Evolutionary conservation across 2,888 invertebrate genomes (phyloP), one percentile per base, ranked within the genome.

Genomic region (Argyra leucocephala): DNA sequence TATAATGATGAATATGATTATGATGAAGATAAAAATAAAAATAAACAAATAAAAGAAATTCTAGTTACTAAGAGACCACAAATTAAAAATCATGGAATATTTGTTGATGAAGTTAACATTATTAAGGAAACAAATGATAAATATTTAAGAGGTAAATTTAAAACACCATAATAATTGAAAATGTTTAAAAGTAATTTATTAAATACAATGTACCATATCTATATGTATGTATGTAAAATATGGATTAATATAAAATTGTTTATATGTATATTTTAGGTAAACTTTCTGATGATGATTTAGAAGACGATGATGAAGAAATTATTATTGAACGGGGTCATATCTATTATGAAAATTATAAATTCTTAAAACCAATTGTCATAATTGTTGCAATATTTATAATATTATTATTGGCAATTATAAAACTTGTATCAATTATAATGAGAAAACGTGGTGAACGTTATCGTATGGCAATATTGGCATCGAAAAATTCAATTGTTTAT

Each of bases 401-500:
- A 48, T 76, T 86, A 23, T 78, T 86, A 22, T 72, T 86, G 69
- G 80, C 80, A 62, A 80, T 83, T 66, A 82, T 77, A 62, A 84
- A 84, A 74, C 73, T 84, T 23, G 81, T 84, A n/a, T 78, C 82
- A 72, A 72, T 78, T 68, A 68, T 79, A 66, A 82, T 85, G 83
- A 82, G 82, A 72, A 78, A 78, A 69, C 80, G 80, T 61, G 80
- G 80, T 37, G 80, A 80, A 70, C 81, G 84, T 69, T 80, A 79
- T 68, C 77, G 78, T 64, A 79, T 79, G 76, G 80, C 80, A 12
- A 69, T 80, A 57, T 66, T 80, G 67, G 78, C 78, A 65, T 75
- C 78, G 5, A 80, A 79, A 71, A 80, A 81, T 68, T 78, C 79
- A 37, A 83, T 90, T 67, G 88, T 91, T 22, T 91, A 90, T 79